Percentiles rank a stretch among this genome's conserved stretches.
Conservation (phyloP, 1,140 invertebrate species). For the Lordiphosa collinella region DNA sequence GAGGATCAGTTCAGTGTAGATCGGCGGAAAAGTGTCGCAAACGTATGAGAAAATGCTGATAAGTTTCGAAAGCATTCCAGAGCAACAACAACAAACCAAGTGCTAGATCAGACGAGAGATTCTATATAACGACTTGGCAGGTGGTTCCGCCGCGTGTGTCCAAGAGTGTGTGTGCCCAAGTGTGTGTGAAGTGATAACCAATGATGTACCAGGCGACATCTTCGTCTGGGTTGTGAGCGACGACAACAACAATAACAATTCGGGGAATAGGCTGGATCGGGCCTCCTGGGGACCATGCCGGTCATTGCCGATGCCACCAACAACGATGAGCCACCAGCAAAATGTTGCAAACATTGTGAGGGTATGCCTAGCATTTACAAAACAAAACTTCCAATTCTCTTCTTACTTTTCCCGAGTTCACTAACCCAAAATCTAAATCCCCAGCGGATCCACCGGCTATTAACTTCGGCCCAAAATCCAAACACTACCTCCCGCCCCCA, state of each 20-base stretch:
- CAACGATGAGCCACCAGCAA: constrained; percentile 79
- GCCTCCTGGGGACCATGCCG: constrained; percentile 69
- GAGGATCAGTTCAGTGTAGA: constrained; percentile 38
- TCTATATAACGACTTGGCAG: constrained; percentile 11
- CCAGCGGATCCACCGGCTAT: constrained; percentile 44
- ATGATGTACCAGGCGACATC: constrained; percentile 4
- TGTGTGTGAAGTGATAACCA: constrained; percentile 1
- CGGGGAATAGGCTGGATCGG: not conserved
- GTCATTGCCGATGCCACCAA: constrained; percentile 75
- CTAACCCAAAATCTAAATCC: constrained; percentile 52
- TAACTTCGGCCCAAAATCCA: constrained; percentile 64
- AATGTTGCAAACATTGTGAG: constrained; percentile 80
- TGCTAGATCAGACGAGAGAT: constrained; percentile 1
- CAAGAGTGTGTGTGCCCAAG: constrained; percentile 4
- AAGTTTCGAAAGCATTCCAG: constrained; percentile 22
- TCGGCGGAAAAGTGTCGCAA: constrained; percentile 14
- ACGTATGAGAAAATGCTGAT: constrained; percentile 8
- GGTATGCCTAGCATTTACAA: constrained; percentile 75
- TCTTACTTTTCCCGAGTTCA: constrained; percentile 41
- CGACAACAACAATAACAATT: not conserved
- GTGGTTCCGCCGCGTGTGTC: constrained; percentile 28
- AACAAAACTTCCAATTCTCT: not conserved
- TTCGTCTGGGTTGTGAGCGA: not conserved
- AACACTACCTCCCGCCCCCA: constrained; percentile 33
- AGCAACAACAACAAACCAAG: constrained; percentile 3